Evolutionary conservation across 2,797 vertebrate species (phyloP), one percentile per base, ranked within the genome.

Genomic region (Agapornis canus): DNA sequence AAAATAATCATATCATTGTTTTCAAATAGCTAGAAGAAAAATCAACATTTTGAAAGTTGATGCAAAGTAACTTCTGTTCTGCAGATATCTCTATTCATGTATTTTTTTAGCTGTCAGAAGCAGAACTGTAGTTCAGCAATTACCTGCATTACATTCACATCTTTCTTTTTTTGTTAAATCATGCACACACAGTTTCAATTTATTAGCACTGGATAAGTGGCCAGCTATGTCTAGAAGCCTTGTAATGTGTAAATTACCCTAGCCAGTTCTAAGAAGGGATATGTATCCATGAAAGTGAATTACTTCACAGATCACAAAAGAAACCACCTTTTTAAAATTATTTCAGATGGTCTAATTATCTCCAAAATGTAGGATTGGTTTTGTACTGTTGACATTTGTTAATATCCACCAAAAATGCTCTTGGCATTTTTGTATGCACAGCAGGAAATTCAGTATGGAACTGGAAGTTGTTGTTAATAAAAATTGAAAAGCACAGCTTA

Each of bases 401-500:
- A 97, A 93, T 96, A 94, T 92, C 68, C 68, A 84, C 86, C 94
- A 90, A 97, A 96, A 96, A 96, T 93, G 96, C 96, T 97, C 1
- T 1, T 95, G 96, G 95, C 93, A 60, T 96, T 96, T 96, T 95
- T 93, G 66, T 95, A 91, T 91, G 92, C 93, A 68, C 92, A 95
- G 95, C 92, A 86, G 94, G 95, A 91, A 96, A 95, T 94, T 94
- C 90, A 84, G 79, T 94, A 82, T 90, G 94, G 84, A 97, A 95
- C 82, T 91, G 70, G 93, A 94, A 89, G 73, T 95, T 94, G 86
- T 97, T 96, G 89, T 94, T 97, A 96, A 96, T 97, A 95, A 96
- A 97, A 96, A 47, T 94, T 96, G 95, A 97, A 97, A 97, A 96
- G 93, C 85, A 93, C 89, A 94, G 92, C 89, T 97, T 96, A 97